These are phyloP conservation scores for Meloidogyne exigua DNA, from an alignment of 1,140 invertebrate genomes.

Conservation along the genomic window DNA sequence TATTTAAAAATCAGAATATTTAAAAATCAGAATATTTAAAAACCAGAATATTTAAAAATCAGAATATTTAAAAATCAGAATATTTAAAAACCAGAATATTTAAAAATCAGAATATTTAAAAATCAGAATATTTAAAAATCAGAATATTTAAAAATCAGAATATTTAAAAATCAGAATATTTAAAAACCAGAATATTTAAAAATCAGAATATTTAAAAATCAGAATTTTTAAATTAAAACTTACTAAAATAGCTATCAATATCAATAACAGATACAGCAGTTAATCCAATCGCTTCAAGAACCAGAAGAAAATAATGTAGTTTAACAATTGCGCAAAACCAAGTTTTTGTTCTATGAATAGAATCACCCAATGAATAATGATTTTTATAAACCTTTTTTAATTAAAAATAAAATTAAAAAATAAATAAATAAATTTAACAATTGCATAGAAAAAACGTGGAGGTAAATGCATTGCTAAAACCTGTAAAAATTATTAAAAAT, in stretches of 20 bases:
- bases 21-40: no score
- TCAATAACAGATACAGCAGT: constrained; percentile 21
- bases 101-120: no score
- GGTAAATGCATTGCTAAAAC: constrained; percentile 20
- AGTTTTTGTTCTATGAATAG: constrained; percentile 14
- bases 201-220: neutral
- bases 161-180: neutral
- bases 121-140: neutral
- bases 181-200: neutral
- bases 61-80: neutral
- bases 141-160: neutral
- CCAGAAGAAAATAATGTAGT: constrained; percentile 17
- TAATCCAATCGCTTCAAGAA: constrained; percentile 22
- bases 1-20: no score
- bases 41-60: no score
- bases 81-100: neutral
- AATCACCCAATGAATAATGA: constrained; percentile 26
- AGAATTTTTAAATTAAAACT: constrained; percentile 1
- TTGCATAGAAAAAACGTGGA: constrained; percentile 24
- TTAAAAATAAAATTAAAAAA: neutral
- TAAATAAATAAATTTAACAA: no score
- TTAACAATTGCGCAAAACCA: constrained; percentile 12
- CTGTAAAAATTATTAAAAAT: constrained; percentile 3
- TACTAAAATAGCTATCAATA: constrained; percentile 29
- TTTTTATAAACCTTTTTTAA: constrained; percentile 19